Evolutionary conservation across 1,140 invertebrate genomes (phyloP), one percentile per base, ranked within the genome.

Genomic region (Leptoteleia sp.): DNA sequence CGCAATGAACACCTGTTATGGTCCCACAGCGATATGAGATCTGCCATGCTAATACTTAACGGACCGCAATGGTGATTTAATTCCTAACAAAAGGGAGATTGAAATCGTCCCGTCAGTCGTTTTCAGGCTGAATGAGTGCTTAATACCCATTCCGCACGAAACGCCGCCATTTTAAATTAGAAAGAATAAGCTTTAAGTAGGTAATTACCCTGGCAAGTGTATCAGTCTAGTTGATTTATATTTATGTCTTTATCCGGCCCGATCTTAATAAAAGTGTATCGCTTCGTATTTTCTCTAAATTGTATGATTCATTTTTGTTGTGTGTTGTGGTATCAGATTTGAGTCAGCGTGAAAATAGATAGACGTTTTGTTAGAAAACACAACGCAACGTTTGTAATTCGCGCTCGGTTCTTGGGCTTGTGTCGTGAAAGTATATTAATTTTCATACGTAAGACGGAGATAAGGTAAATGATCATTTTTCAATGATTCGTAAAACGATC

Each of bases 61-160:
- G 47, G 77, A 65, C 80, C 81, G 81, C 84, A 85, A 87, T 85
- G 81, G 71, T 82, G 83, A 85, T 87, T 86, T 88, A 86, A 88
- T 88, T 87, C 81, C 80, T 81, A 75, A 79, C 77, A 76, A 73
- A 80, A 77, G 77, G 64, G 81, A 87, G 85, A 88, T 86, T 71
- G 79, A 57, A 81, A 84, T 82, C 81, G 70, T 77, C 64, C 47
- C 76, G 54, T 64, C 57, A 62, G 42, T 82, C 76, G 75, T 80
- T 82, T 80, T 79, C 79, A 70, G 65, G 70, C 62, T 67, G 45
- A 80, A 82, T 54, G 47, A 78, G 50, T 76, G 76, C 83, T 82
- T 88, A 87, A 88, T 87, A 82, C 81, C 68, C 82, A 81, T 81
- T 86, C 80, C 82, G 82, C 84, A 83, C 67, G 85, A 65, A 65